A percentile compares a stretch with the other conserved stretches of the same genome.
These are phyloP conservation scores for Nicator chloris DNA, from an alignment of 2,113 vertebrate species.

Conservation along the genomic window DNA sequence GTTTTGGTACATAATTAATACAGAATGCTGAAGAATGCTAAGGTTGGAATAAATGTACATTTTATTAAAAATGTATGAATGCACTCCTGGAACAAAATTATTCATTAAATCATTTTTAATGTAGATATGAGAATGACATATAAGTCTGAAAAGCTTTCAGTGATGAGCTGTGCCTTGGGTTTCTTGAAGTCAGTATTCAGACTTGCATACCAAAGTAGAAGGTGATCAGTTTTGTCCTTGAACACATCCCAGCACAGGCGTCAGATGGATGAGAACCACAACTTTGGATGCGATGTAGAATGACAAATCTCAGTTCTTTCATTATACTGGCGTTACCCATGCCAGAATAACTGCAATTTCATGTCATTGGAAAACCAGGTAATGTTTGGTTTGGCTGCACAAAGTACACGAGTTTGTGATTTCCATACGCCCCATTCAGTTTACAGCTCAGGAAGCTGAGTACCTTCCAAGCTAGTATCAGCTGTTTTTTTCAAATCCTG, in stretches of 20 bases:
- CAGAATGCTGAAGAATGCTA: background rate
- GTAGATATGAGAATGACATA: background rate
- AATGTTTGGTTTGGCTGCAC: background rate
- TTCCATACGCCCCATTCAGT: background rate
- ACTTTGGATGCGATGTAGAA: background rate
- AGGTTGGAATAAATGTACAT: background rate
- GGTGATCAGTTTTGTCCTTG: background rate
- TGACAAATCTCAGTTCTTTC: background rate
- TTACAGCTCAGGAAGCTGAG: background rate
- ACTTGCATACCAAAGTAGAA: background rate
- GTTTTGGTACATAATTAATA: slow-evolving; percentile 7
- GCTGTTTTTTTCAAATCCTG: background rate
- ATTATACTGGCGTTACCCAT: background rate
- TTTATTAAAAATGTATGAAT: slow-evolving; percentile 48
- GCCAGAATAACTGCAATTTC: background rate
- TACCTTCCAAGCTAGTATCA: background rate
- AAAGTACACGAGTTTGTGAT: background rate
- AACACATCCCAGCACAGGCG: background rate
- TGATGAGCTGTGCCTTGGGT: background rate
- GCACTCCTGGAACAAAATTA: slow-evolving; percentile 18
- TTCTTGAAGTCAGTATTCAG: background rate
- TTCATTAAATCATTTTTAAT: slow-evolving; percentile 37
- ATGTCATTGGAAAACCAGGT: background rate
- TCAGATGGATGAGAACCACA: background rate
- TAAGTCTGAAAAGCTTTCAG: background rate